These are phyloP conservation scores for Caloenas nicobarica DNA, from an alignment of 2,113 vertebrate genomes.

Conservation along the genomic window DNA sequence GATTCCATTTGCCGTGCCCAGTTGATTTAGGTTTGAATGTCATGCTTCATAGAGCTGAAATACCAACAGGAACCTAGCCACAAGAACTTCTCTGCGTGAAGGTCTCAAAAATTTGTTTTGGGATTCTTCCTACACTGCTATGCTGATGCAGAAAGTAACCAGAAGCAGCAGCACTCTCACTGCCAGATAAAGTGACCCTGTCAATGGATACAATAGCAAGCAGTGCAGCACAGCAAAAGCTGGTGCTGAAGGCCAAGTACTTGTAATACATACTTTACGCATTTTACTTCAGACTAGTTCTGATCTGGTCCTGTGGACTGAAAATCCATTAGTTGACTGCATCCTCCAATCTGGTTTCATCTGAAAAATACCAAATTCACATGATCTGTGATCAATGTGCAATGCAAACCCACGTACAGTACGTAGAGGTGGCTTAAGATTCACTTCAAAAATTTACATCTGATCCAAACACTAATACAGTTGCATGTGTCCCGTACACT, in stretches of 20 bases:
- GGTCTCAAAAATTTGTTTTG: not conserved
- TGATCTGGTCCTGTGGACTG: not conserved
- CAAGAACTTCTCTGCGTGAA: not conserved
- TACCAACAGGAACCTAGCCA: not conserved
- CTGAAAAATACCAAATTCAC: not conserved
- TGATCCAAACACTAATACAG: not conserved
- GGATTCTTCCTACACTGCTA: not conserved
- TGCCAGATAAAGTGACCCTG: not conserved
- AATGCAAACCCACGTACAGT: rapidly evolving
- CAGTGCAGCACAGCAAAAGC: not conserved
- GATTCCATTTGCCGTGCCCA: not conserved
- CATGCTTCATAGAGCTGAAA: not conserved
- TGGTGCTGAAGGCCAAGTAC: not conserved
- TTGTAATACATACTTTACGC: not conserved
- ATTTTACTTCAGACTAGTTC: not conserved
- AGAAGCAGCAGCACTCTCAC: not conserved
- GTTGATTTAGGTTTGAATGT: not conserved
- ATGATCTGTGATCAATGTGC: not conserved
- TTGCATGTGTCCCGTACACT: not conserved
- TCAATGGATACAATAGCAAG: not conserved
- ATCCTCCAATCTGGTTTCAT: not conserved
- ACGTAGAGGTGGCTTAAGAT: not conserved
- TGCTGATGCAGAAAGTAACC: not conserved
- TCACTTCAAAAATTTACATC: not conserved
- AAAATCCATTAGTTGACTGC: not conserved